phyloP scores from a whole-genome alignment of 2,888 invertebrate genomes.

The Cerastis rubricosa region DNA sequence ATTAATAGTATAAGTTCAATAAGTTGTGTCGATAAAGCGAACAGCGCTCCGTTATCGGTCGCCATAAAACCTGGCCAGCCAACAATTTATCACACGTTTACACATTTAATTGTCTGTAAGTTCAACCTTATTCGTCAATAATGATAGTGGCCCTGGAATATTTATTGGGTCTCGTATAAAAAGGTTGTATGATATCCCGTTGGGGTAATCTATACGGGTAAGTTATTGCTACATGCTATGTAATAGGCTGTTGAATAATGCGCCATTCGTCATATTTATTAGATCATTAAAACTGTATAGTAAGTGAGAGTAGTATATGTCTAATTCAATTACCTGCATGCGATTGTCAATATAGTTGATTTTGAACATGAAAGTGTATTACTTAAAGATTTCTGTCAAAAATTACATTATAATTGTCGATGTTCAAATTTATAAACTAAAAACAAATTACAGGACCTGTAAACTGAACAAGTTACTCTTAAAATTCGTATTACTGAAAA shows the following conservation, averaged over 20 bases:
- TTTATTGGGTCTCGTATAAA: conserved; percentile 62
- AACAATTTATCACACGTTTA: conserved; percentile 68
- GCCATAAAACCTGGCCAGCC: conserved; percentile 63
- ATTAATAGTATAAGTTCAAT: conserved; percentile 71
- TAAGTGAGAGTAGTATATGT: background rate
- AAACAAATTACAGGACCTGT: background rate
- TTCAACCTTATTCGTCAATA: conserved; percentile 68
- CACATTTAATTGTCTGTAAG: conserved; percentile 69
- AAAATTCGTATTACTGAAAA: background rate
- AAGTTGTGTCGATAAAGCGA: conserved; percentile 67
- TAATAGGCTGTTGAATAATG: conserved; percentile 30
- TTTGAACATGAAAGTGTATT: background rate
- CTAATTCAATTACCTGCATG: conserved; percentile 12
- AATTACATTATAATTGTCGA: background rate
- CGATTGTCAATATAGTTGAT: background rate
- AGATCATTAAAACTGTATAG: conserved; percentile 29
- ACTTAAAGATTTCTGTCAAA: background rate
- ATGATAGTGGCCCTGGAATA: conserved; percentile 58
- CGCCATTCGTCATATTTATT: conserved; percentile 39
- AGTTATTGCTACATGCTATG: conserved; percentile 37
- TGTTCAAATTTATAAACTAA: background rate
- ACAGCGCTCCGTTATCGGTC: conserved; percentile 62
- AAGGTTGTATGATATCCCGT: conserved; percentile 56
- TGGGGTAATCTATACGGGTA: conserved; percentile 46
- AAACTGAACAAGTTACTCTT: background rate